Evolutionary conservation across 2,797 vertebrate genomes (phyloP).

Genomic region (Nasua narica): DNA sequence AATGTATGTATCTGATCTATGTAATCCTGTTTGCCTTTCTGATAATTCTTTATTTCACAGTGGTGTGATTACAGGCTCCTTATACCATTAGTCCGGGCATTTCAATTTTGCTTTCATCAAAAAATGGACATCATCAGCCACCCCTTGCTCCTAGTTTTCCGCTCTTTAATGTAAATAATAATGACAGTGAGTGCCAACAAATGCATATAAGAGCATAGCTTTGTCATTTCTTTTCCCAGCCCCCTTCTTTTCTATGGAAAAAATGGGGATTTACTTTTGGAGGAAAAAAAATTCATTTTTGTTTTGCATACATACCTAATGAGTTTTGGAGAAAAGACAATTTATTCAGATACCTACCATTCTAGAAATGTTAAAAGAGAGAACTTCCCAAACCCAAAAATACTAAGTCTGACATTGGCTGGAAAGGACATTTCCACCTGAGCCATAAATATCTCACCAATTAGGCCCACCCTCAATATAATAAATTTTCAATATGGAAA

Average conservation of each 20-base stretch:
- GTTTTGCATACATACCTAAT: slow-evolving; percentile 9
- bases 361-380: slow-evolving; percentile 24
- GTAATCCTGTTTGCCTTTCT: slow-evolving; percentile 36
- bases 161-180: not conserved
- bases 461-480: slow-evolving; percentile 13
- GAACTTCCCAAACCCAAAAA: slow-evolving; percentile 30
- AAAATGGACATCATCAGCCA: slow-evolving; percentile 1
- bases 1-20: slow-evolving; percentile 7
- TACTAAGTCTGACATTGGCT: not conserved
- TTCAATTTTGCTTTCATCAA: slow-evolving; percentile 47
- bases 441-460: slow-evolving; percentile 58
- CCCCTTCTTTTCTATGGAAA: not conserved
- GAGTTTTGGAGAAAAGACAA: slow-evolving; percentile 30
- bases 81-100: slow-evolving; percentile 3
- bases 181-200: slow-evolving; percentile 20
- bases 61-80: not conserved
- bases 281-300: not conserved
- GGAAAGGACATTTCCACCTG: slow-evolving; percentile 77
- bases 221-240: slow-evolving; percentile 5
- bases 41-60: slow-evolving; percentile 21
- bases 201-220: not conserved
- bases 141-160: slow-evolving; percentile 26
- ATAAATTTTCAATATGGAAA: slow-evolving; percentile 27
- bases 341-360: slow-evolving; percentile 26
- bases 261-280: slow-evolving; percentile 3